Percentiles rank a stretch among this genome's conserved stretches.
Conservation (phyloP, 2,888 invertebrate genomes). For the Pediacus dermestoides region DNA sequence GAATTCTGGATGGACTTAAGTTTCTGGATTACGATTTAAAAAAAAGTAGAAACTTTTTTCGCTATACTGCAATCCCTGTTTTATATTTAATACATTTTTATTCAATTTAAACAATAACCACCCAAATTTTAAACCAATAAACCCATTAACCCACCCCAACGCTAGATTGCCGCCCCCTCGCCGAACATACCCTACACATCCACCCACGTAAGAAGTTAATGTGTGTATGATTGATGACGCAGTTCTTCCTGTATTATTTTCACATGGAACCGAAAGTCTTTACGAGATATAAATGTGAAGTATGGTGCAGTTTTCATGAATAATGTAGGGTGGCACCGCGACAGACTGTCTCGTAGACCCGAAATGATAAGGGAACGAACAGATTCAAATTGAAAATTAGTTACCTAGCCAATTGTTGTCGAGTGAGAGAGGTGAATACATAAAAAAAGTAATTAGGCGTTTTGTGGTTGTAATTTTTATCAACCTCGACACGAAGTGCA, state of each 20-base stretch:
- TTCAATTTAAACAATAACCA: too few relatives aligned
- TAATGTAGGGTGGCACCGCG: conserved; percentile 48
- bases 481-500: conserved; percentile 9
- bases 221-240: conserved; percentile 30
- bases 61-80: too few relatives aligned
- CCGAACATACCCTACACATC: too few relatives aligned
- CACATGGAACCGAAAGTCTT: conserved; percentile 27
- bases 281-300: conserved; percentile 46
- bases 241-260: conserved; percentile 26
- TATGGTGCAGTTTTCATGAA: conserved; percentile 48
- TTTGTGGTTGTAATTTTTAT: conserved; percentile 24
- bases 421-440: conserved; percentile 29
- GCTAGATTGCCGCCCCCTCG: too few relatives aligned
- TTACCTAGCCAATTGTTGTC: conserved; percentile 43
- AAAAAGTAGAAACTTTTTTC: too few relatives aligned
- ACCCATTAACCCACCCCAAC: too few relatives aligned
- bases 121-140: too few relatives aligned
- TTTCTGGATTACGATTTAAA: too few relatives aligned
- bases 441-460: too few relatives aligned
- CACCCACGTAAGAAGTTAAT: too few relatives aligned
- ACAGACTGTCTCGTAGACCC: conserved; percentile 39
- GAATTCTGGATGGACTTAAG: too few relatives aligned
- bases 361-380: conserved; percentile 39
- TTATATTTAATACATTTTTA: too few relatives aligned
- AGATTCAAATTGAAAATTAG: conserved; percentile 50